Evolutionary conservation across 2,888 invertebrate genomes (phyloP).

Genomic region (Buathra laborator): DNA sequence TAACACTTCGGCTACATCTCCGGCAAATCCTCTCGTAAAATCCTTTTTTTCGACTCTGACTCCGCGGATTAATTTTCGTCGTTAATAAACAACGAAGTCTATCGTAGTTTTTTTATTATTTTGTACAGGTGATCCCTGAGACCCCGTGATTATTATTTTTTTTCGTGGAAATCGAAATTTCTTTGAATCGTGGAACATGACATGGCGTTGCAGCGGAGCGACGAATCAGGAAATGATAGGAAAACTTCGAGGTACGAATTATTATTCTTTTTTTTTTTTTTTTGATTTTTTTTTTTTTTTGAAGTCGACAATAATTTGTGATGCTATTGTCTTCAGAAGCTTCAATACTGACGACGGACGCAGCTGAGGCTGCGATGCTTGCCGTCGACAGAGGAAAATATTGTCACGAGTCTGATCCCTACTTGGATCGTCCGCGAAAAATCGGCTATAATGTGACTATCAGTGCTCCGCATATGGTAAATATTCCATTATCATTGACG

Average conservation of each 20-base stretch:
- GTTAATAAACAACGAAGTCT: background rate
- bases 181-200: constrained; percentile 87
- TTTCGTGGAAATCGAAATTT: background rate
- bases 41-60: background rate
- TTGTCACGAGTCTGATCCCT: constrained; percentile 90
- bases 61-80: background rate
- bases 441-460: constrained; percentile 98
- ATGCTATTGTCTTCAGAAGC: constrained; percentile 88
- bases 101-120: constrained; percentile 1
- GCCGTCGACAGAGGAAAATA: constrained; percentile 94
- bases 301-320: background rate
- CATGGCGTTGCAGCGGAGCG: constrained; percentile 96
- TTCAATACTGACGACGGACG: constrained; percentile 91
- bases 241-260: constrained; percentile 90
- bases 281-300: constrained; percentile 12
- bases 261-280: background rate
- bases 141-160: background rate
- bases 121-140: constrained; percentile 29
- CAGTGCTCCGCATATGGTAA: constrained; percentile 98
- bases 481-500: background rate
- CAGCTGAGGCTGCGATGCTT: constrained; percentile 93
- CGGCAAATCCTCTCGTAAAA: background rate
- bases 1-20: background rate
- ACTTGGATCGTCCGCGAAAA: constrained; percentile 95
- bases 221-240: constrained; percentile 93